Base-by-base conservation (phyloP, 2,888 invertebrate genomes). In the Heteromyza rotundicornis region DNA sequence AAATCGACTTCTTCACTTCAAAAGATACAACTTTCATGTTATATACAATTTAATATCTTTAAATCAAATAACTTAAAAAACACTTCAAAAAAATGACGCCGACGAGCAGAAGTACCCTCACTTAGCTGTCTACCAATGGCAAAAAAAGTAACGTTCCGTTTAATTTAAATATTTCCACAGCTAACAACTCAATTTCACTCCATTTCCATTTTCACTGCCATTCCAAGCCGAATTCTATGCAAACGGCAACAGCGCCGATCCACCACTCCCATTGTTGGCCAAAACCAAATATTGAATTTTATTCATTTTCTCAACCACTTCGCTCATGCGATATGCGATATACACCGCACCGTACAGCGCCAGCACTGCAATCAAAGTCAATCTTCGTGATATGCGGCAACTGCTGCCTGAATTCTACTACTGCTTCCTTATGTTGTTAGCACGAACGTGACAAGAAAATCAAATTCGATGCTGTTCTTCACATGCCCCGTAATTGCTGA, bases 391-490 rank as follows among this genome's bases (percentile, higher is more conserved):
- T 20, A 14, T 19, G 47, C 20, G 47, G 17, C 47, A 47, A 47
- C 7, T 20, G 17, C 47, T 20, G 40, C 40, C 40, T 40, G 72
- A 74, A n/a, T 70, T 74, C 70, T 68, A 74, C 40, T 40, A 68
- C 77, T 73, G 73, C 70, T 75, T 74, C 73, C 77, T 74, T 76
- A 76, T 74, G 76, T 76, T 76, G 77, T 77, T 77, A 77, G 76
- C 73, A 68, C 67, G 65, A 71, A 75, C 78, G 75, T 75, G 75
- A 75, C 76, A 77, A 75, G 75, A 77, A 75, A 75, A 74, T 75
- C 75, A 75, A 75, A 75, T 76, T 72, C 76, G n/a, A n/a, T n/a
- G n/a, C n/a, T n/a, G n/a, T n/a, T n/a, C n/a, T 47, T n/a, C 52
- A 36, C 59, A 53, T 44, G 27, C n/a, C n/a, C n/a, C n/a, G n/a